Percentiles rank a stretch among this genome's conserved stretches.
Evolutionary conservation across 2,113 vertebrate species (phyloP).

Genomic region (Phalacrocorax carbo): DNA sequence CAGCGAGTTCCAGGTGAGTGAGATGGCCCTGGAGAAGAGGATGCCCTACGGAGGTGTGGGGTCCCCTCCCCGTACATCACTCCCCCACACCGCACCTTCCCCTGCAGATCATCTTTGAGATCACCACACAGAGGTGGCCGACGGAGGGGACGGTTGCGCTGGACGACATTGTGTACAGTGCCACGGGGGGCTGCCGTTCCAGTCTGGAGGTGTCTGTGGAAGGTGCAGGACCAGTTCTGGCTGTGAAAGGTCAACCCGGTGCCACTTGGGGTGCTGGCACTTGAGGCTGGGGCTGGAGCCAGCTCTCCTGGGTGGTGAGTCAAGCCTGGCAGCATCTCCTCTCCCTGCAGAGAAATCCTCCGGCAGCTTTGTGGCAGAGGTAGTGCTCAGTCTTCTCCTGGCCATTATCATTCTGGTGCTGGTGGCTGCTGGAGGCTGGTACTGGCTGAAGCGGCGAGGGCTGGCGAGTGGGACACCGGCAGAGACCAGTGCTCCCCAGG

Average conservation of each 20-base stretch:
- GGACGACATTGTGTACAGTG: constrained; percentile 64
- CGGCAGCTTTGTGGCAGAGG: fast-evolving
- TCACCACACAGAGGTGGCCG: constrained; percentile 27
- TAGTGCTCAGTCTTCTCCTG: neutral
- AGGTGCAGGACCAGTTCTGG: neutral
- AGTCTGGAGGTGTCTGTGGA: neutral
- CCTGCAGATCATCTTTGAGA: constrained; percentile 70
- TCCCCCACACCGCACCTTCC: neutral
- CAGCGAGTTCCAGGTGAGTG: constrained; percentile 68
- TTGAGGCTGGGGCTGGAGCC: neutral
- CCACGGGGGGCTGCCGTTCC: neutral
- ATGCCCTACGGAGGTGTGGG: fast-evolving
- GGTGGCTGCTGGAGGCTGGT: neutral
- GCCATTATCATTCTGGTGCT: neutral
- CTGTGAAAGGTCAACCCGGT: neutral
- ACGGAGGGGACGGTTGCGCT: constrained; percentile 66
- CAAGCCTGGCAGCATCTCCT: neutral
- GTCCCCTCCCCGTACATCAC: neutral
- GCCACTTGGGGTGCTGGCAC: fast-evolving
- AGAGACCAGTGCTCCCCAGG: fast-evolving
- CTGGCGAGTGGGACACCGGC: fast-evolving
- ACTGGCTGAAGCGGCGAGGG: constrained; percentile 13
- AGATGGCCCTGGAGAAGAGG: neutral
- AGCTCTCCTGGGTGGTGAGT: neutral
- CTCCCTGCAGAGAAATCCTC: neutral